Evolutionary conservation across 2,888 invertebrate species (phyloP), one percentile per base, ranked within the genome.

Genomic region (Drosophila acutilabella): DNA sequence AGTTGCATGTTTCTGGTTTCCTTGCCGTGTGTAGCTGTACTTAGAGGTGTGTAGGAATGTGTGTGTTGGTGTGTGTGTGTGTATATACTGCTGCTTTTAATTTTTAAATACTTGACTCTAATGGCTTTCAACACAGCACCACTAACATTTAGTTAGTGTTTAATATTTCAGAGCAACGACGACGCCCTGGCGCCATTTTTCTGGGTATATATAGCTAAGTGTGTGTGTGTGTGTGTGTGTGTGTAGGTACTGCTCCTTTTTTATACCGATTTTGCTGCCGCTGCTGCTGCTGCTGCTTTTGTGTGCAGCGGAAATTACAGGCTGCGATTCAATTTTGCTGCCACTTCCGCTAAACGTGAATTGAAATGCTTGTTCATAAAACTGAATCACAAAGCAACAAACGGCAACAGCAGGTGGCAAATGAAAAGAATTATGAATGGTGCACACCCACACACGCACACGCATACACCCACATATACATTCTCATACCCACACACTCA

Each of bases 291-390:
- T 76, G 50, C 50, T 59, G 78, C 71, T 64, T 82, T 71, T 79
- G 74, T 78, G 62, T 54, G 65, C 68, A 73, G 67, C 89, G 89
- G 90, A 90, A 89, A 90, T 90, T 81, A 85, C 81, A 84, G 80
- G 78, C 84, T 78, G 80, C 80, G 81, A 84, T 89, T 90, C 78
- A 89, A 88, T 89, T 90, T 88, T 72, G 81, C 68, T 74, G 80
- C 74, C 77, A 82, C 77, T 88, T 84, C 84, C 84, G 87, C 66
- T 67, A 78, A 74, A 75, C 75, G 81, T 78, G 84, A 83, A 81
- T 80, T 75, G 78, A 87, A 86, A 80, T 82, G 67, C 71, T 83
- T 78, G 69, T 73, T 84, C 78, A 71, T 72, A 64, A 78, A 78
- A 72, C 47, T 68, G 65, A 77, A 80, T 72, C 64, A 53, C 68